Percentiles rank a stretch among this genome's conserved stretches.
These are phyloP conservation scores for Myodes glareolus DNA, from an alignment of 2,113 vertebrate genomes.

Conservation along the genomic window DNA sequence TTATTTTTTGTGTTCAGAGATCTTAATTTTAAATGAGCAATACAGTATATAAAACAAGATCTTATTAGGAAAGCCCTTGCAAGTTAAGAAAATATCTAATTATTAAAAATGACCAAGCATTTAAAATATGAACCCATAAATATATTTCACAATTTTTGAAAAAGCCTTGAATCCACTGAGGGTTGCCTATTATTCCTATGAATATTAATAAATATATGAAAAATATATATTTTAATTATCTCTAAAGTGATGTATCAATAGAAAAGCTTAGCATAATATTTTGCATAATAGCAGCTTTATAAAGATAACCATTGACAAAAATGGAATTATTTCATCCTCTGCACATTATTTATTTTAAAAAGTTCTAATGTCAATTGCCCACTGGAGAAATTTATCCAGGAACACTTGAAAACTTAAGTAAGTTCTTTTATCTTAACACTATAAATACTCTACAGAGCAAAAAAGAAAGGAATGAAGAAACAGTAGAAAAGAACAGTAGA, in stretches of 20 bases:
- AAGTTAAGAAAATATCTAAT: neutral
- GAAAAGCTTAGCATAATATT: neutral
- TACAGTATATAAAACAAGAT: neutral
- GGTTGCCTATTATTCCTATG: neutral
- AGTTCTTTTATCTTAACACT: neutral
- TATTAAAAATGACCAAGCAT: neutral
- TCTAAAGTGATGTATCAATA: neutral
- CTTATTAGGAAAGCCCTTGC: neutral
- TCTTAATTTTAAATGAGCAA: neutral
- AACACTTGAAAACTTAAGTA: constrained; percentile 1
- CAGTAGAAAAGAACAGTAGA: neutral
- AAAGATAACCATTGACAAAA: neutral
- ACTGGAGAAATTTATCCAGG: neutral
- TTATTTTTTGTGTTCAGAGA: neutral
- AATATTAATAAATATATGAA: neutral
- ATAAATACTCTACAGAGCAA: neutral
- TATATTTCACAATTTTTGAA: neutral
- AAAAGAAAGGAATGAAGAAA: neutral
- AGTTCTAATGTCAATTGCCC: neutral
- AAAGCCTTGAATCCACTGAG: neutral
- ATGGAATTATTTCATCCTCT: neutral
- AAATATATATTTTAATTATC: neutral
- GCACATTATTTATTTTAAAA: neutral
- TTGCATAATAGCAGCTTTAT: neutral
- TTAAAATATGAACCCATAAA: constrained; percentile 7